A percentile compares a stretch with the other conserved stretches of the same genome.
These are phyloP conservation scores for Odobenus rosmarus DNA, from an alignment of 2,113 vertebrate genomes.

Conservation along the genomic window DNA sequence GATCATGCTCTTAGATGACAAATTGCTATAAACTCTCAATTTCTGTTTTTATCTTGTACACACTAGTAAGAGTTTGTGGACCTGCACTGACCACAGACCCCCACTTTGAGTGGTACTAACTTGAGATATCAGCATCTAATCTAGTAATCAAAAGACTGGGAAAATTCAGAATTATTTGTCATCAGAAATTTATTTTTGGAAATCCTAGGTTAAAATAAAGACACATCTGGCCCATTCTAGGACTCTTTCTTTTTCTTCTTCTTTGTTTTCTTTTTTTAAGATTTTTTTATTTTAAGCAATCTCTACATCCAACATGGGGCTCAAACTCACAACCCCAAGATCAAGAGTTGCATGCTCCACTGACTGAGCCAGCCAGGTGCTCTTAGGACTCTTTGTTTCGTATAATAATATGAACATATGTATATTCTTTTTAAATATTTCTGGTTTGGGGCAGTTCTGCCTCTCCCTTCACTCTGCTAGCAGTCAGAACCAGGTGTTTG, in stretches of 20 bases:
- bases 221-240: neutral
- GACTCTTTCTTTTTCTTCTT: neutral
- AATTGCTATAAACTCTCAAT: neutral
- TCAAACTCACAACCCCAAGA: neutral
- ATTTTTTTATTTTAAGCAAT: neutral
- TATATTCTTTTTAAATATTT: neutral
- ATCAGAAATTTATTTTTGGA: neutral
- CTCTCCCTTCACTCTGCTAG: neutral
- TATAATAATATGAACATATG: neutral
- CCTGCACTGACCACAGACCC: neutral
- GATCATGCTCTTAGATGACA: neutral
- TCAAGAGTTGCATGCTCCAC: neutral
- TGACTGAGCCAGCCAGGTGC: neutral
- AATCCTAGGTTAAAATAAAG: slow-evolving; percentile 10
- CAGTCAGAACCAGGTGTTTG: neutral
- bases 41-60: neutral
- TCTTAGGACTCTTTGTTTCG: neutral
- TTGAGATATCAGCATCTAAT: neutral
- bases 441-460: neutral
- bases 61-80: neutral
- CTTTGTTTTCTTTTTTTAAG: neutral
- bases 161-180: neutral
- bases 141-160: neutral
- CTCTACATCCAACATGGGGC: neutral
- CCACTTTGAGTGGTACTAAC: neutral